Evolutionary conservation across 2,113 vertebrate genomes (phyloP), one percentile per base, ranked within the genome.

Genomic region (Colius striatus): DNA sequence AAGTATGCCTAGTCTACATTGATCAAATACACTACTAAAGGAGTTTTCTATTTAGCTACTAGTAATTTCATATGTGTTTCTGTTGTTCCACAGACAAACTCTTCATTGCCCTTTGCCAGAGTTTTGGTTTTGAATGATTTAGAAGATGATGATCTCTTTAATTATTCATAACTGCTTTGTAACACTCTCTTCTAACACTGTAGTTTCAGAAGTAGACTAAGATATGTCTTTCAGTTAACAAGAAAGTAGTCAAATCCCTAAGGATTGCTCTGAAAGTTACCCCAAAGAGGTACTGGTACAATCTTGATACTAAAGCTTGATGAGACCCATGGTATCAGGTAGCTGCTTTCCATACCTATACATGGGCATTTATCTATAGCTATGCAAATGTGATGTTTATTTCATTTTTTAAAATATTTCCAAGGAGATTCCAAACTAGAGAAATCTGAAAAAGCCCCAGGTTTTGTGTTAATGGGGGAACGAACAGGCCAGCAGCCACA

Each of bases 371-470:
- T 50, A 58, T 18, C 26, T 29, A 0, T 58, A 47, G 66, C 3
- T 74, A 25, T 63, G 18, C 48, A 79, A 87, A 80, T 32, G 23
- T 7, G 48, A 9, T 61, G 65, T 72, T 58, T 16, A 16, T 63
- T 89, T 65, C 5, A 16, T 27, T 79, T 50, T 13, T 4, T 5
- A n/a, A 70, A 68, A n/a, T 13, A 19, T 36, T 54, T 58, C 45
- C 76, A 50, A 41, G 81, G 30, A 32, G 48, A 86, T 13, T 10
- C 17, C 16, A 14, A 70, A 30, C 25, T 27, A 0, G 0, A 54
- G 43, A 66, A 80, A 48, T 74, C 6, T 78, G 53, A 71, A 80
- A 74, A 57, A 5, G 30, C 13, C 2, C 10, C 0, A 0, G 1
- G 2, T 54, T 76, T 65, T 67, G 25, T 51, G 50, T 62, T 58